phyloP scores from a whole-genome alignment of 2,113 vertebrate genomes.

The Megaptera novaeangliae region DNA sequence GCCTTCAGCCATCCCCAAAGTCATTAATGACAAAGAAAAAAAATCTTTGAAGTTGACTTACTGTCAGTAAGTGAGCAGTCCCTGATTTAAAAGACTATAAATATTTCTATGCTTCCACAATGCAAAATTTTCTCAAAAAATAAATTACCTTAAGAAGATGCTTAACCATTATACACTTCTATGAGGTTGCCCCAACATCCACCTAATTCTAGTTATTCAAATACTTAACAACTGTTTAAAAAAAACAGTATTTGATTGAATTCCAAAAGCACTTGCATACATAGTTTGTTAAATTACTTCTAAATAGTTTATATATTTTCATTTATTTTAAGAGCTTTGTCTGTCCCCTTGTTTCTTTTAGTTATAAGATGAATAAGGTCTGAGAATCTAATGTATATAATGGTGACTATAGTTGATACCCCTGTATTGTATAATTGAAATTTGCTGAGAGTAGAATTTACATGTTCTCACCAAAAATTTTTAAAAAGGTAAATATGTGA shows the following conservation, averaged over 20 bases:
- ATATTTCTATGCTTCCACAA: neutral
- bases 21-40: slow-evolving; percentile 20
- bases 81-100: slow-evolving; percentile 41
- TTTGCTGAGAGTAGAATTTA: too few species aligned
- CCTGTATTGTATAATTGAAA: too few species aligned
- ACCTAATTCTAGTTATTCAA: neutral
- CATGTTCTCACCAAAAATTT: too few species aligned
- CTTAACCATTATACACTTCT: neutral
- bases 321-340: neutral
- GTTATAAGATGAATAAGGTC: too few species aligned
- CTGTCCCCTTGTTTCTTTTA: neutral
- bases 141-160: neutral
- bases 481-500: too few species aligned
- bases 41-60: slow-evolving; percentile 8
- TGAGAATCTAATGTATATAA: too few species aligned
- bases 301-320: neutral
- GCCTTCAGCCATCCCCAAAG: slow-evolving; percentile 26
- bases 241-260: neutral
- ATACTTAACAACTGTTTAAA: neutral
- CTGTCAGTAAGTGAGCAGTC: slow-evolving; percentile 43
- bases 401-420: too few species aligned
- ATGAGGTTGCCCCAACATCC: neutral
- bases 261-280: neutral
- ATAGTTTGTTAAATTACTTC: neutral
- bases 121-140: neutral